Conservation (phyloP, 2,113 vertebrate species). For the Corydoras maculifer region DNA sequence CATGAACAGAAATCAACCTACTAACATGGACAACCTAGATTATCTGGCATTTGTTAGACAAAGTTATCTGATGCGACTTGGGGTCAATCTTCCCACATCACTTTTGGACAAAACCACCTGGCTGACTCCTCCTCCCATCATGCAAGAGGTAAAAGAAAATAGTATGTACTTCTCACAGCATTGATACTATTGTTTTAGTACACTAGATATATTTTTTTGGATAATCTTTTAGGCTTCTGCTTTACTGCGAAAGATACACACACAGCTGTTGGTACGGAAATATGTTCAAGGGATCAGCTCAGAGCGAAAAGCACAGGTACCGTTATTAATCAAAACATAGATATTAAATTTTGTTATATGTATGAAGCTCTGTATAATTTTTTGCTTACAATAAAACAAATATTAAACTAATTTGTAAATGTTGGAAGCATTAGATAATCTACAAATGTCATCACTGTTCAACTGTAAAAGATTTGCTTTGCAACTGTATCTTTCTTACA, state of each 20-base stretch:
- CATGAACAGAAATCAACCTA: constrained; percentile 75
- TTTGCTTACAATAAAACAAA: too few species aligned
- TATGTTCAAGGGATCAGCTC: constrained; percentile 75
- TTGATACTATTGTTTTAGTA: background rate
- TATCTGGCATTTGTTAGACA: constrained; percentile 75
- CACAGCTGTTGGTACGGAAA: constrained; percentile 75
- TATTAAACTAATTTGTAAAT: too few species aligned
- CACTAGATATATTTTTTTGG: background rate
- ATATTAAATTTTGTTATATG: too few species aligned
- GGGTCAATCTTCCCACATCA: constrained; percentile 72
- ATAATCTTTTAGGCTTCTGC: constrained; percentile 66
- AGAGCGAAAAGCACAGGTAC: constrained; percentile 76
- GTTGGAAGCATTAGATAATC: too few species aligned
- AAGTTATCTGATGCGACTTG: constrained; percentile 77
- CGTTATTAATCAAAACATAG: background rate
- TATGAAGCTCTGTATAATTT: too few species aligned
- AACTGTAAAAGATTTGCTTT: too few species aligned
- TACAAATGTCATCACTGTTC: too few species aligned
- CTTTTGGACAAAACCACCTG: constrained; percentile 81
- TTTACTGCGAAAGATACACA: constrained; percentile 71
- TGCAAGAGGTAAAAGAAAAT: constrained; percentile 65
- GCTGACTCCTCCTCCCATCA: constrained; percentile 73
- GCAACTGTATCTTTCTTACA: too few species aligned
- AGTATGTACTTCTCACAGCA: background rate
- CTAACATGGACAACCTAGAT: constrained; percentile 68